Evolutionary conservation across 2,113 vertebrate species (phyloP).

Genomic region (Ophthalmolycus amberensis): DNA sequence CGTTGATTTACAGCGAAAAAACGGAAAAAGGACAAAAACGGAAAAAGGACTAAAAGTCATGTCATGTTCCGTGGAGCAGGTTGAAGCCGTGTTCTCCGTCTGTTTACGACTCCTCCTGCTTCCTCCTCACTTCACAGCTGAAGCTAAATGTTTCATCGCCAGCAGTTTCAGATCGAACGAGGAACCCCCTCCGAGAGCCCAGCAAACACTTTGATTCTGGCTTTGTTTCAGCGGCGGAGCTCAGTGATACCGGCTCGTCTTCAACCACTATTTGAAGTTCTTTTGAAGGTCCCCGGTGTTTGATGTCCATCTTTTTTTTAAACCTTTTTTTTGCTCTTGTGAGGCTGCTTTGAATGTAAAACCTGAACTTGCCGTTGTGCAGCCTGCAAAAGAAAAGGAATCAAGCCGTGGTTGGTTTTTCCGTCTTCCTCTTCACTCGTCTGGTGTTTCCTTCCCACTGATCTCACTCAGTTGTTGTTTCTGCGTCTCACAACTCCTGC

Average conservation of each 20-base stretch:
- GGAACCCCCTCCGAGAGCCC: neutral
- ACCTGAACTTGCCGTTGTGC: neutral
- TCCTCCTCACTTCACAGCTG: conserved; percentile 11
- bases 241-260: conserved; percentile 31
- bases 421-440: too few species aligned
- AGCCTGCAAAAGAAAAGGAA: conserved; percentile 22
- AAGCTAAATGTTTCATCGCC: conserved; percentile 37
- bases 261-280: conserved; percentile 58
- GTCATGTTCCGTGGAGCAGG: too few species aligned
- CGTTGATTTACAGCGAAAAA: too few species aligned
- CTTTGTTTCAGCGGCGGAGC: conserved; percentile 52
- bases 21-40: too few species aligned
- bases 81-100: neutral
- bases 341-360: conserved; percentile 33
- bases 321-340: neutral
- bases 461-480: neutral
- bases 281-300: conserved; percentile 51
- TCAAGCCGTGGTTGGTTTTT: conserved; percentile 1
- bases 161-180: conserved; percentile 27
- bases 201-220: conserved; percentile 40
- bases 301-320: conserved; percentile 45
- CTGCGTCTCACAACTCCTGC: neutral
- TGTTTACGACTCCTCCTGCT: neutral
- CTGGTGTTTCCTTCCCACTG: neutral
- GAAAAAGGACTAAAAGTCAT: too few species aligned